These are phyloP conservation scores for Megalurothrips usitatus DNA, from an alignment of 2,888 invertebrate species.

Conservation along the genomic window DNA sequence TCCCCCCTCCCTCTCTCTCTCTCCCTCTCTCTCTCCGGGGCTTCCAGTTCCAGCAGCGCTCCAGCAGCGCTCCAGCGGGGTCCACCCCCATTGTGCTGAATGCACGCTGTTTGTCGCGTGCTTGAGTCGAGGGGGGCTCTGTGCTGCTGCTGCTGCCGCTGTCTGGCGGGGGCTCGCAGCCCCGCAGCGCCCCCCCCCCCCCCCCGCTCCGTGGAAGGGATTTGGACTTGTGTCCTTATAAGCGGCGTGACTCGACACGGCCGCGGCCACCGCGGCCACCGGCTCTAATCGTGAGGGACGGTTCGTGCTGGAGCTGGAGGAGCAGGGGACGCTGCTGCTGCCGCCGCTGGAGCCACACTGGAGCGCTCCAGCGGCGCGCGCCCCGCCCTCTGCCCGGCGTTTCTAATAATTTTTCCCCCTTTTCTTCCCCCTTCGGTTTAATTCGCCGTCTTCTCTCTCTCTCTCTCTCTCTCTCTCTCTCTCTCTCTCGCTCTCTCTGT, in stretches of 20 bases:
- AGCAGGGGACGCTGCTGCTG: neutral
- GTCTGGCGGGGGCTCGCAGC: neutral
- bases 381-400: no score
- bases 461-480: no score
- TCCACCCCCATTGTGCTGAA: neutral
- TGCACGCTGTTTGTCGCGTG: conserved; percentile 15
- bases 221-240: neutral
- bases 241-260: neutral
- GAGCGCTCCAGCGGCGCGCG: no score
- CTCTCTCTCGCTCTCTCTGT: no score
- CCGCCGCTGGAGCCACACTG: neutral
- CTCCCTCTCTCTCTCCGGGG: neutral
- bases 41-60: neutral
- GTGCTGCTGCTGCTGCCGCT: neutral
- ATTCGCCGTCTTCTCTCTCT: no score
- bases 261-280: neutral
- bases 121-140: neutral
- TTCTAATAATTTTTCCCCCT: no score
- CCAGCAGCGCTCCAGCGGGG: neutral
- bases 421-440: no score
- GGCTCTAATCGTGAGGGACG: no score
- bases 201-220: neutral
- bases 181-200: neutral
- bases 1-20: neutral
- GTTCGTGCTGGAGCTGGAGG: neutral